Conservation (phyloP, 2,888 invertebrate genomes). For the Mesorhabditis belari region DNA sequence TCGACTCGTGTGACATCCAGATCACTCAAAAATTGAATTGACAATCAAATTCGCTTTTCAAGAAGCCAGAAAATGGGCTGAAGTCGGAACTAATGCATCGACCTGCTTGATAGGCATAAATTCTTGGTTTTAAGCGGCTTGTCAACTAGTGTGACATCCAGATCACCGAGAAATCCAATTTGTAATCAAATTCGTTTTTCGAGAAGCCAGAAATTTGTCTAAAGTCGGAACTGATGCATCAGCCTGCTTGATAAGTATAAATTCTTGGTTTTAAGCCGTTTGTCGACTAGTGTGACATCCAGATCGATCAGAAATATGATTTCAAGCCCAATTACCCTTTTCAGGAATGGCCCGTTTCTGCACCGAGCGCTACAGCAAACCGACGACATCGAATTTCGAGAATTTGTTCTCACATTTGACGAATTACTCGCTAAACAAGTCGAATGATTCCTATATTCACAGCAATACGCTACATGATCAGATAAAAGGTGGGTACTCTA, state of each 20-base stretch:
- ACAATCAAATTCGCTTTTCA: not conserved
- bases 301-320: too few species aligned
- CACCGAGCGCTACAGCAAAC: slow-evolving; percentile 56
- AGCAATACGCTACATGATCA: slow-evolving; percentile 47
- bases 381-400: slow-evolving; percentile 55
- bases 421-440: slow-evolving; percentile 59
- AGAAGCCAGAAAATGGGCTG: too few species aligned
- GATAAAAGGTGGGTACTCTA: slow-evolving; percentile 33
- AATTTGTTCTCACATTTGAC: slow-evolving; percentile 58
- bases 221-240: too few species aligned
- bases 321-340: slow-evolving; percentile 1
- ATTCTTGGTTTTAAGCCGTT: too few species aligned
- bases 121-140: too few species aligned
- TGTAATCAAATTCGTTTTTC: not conserved
- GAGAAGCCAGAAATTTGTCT: too few species aligned
- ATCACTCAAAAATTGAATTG: not conserved
- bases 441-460: slow-evolving; percentile 55
- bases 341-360: slow-evolving; percentile 57
- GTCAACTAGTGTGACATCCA: too few species aligned
- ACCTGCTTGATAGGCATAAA: too few species aligned
- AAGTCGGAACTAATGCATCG: too few species aligned
- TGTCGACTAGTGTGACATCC: too few species aligned
- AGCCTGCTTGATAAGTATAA: too few species aligned
- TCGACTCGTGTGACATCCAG: not conserved
- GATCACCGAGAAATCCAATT: too few species aligned